Conservation (phyloP, 2,113 vertebrate species). For the Cyanoliseus patagonus region DNA sequence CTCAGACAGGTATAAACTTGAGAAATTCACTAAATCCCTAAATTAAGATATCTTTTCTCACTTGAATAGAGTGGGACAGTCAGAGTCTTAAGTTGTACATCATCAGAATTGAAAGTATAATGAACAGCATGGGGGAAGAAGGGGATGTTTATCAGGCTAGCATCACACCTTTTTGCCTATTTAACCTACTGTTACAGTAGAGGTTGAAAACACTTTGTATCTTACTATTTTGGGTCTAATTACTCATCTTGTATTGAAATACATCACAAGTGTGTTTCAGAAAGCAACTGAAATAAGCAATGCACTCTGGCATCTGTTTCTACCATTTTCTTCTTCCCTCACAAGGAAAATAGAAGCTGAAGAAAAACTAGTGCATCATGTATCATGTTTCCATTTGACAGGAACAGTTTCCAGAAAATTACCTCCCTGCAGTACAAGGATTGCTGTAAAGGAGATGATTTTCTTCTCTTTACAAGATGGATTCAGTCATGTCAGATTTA, state of each 20-base stretch:
- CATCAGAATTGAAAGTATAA: background rate
- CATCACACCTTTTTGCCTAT: background rate
- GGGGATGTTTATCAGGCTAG: background rate
- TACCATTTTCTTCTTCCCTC: background rate
- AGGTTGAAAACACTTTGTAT: background rate
- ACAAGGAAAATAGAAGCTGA: background rate
- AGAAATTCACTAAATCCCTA: background rate
- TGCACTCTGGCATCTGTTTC: background rate
- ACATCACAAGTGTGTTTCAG: background rate
- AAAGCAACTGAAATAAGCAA: background rate
- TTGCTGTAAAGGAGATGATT: background rate
- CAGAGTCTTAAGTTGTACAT: background rate
- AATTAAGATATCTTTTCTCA: background rate
- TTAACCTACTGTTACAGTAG: background rate
- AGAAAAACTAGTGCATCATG: background rate
- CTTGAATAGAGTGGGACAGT: background rate
- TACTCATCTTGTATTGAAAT: background rate
- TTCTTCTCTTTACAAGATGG: background rate
- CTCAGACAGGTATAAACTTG: background rate
- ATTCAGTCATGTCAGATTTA: background rate
- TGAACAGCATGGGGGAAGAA: background rate
- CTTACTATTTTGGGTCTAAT: background rate
- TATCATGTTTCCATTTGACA: background rate
- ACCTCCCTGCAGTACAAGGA: background rate
- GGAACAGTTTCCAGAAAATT: background rate